Evolutionary conservation across 2,113 vertebrate species (phyloP).

Genomic region (Otolemur garnettii): DNA sequence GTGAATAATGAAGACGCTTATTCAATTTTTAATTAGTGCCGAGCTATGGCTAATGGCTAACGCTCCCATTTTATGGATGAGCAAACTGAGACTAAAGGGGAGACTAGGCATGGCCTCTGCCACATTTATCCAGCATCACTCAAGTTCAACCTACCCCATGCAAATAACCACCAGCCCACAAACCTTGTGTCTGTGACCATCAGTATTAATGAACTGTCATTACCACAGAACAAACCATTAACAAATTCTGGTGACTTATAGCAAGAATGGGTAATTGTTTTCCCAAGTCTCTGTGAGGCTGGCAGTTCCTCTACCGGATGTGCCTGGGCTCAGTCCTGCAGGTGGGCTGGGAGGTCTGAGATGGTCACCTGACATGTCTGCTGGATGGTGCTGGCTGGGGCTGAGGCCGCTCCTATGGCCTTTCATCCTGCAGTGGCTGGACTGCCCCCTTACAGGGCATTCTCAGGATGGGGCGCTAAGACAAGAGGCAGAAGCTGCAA

Average conservation of each 20-base stretch:
- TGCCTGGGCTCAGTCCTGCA: neutral
- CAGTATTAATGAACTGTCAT: accelerated
- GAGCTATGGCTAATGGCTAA: neutral
- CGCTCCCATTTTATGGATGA: neutral
- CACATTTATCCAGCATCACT: neutral
- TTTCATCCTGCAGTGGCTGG: neutral
- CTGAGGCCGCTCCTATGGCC: neutral
- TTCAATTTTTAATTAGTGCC: constrained; percentile 9
- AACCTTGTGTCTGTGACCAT: neutral
- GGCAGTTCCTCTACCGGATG: neutral
- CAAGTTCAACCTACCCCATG: neutral
- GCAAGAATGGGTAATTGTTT: neutral
- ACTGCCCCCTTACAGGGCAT: neutral
- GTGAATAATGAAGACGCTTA: neutral
- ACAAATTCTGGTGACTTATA: neutral
- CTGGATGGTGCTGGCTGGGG: neutral
- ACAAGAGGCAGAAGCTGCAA: neutral
- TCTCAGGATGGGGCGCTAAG: neutral
- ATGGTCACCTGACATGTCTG: neutral
- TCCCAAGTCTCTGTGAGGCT: neutral
- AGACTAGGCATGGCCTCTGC: neutral
- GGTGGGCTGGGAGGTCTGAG: neutral
- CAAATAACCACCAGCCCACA: constrained; percentile 1
- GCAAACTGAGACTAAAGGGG: neutral
- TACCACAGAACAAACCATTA: neutral